These are phyloP conservation scores for Erebia palarica DNA, from an alignment of 2,888 invertebrate species.

Conservation along the genomic window DNA sequence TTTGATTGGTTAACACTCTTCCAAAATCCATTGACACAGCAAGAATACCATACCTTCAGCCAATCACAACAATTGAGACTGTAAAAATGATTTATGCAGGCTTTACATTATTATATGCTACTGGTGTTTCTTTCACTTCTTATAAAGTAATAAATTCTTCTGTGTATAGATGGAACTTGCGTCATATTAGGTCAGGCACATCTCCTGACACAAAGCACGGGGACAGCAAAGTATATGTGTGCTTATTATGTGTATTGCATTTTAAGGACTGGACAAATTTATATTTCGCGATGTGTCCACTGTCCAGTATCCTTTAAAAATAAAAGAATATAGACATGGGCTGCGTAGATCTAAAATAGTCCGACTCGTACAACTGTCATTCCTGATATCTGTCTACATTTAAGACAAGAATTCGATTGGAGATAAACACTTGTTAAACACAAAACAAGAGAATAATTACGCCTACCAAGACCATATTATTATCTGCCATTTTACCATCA, in stretches of 20 bases:
- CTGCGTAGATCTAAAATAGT: neutral
- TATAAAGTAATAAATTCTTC: neutral
- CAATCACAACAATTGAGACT: too few relatives aligned
- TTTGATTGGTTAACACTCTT: too few relatives aligned
- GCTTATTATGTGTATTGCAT: neutral
- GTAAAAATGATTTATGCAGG: too few relatives aligned
- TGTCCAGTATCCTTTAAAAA: neutral
- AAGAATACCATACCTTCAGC: too few relatives aligned
- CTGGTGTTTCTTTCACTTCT: too few relatives aligned
- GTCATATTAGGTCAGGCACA: neutral
- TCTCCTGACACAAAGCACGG: neutral
- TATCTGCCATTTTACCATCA: constrained; percentile 22
- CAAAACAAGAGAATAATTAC: constrained; percentile 2
- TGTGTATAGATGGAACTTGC: neutral
- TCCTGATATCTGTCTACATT: constrained; percentile 1
- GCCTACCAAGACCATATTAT: neutral
- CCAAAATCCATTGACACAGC: too few relatives aligned
- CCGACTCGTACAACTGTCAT: constrained; percentile 1
- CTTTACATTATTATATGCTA: too few relatives aligned
- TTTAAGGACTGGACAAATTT: constrained; percentile 10
- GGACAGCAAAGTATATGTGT: neutral
- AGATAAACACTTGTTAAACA: neutral
- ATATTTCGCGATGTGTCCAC: neutral
- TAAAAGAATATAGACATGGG: neutral
- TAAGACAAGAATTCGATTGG: neutral